phyloP scores from a whole-genome alignment of 2,888 invertebrate genomes.

The Drosophila pseudotalamancana region DNA sequence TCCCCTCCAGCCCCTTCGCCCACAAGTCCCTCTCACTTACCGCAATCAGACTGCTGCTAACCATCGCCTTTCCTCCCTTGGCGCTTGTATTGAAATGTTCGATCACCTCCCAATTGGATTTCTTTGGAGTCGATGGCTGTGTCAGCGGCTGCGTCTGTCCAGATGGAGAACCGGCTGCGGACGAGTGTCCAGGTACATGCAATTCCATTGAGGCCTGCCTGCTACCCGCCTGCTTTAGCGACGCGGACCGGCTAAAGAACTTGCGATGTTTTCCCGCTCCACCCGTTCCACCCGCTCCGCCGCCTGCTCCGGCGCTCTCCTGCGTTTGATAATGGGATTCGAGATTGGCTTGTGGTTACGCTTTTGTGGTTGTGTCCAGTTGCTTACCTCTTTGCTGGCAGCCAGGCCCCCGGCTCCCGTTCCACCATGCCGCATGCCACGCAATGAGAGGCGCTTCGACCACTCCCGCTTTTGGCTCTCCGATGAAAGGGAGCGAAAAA shows the following conservation, averaged over 20 bases:
- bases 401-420: slow-evolving; percentile 85
- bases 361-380: slow-evolving; percentile 18
- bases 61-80: slow-evolving; percentile 87
- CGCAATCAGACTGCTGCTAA: slow-evolving; percentile 87
- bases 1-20: not conserved
- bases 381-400: slow-evolving; percentile 82
- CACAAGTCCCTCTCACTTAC: slow-evolving; percentile 83
- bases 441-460: slow-evolving; percentile 90
- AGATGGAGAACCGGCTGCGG: slow-evolving; percentile 43
- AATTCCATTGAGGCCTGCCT: slow-evolving; percentile 82
- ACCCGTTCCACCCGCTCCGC: not conserved
- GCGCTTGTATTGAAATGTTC: slow-evolving; percentile 91
- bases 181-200: slow-evolving; percentile 74
- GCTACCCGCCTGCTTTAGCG: slow-evolving; percentile 85
- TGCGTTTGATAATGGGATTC: slow-evolving; percentile 8
- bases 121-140: slow-evolving; percentile 88
- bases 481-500: slow-evolving; percentile 88
- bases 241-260: slow-evolving; percentile 86
- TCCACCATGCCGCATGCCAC: slow-evolving; percentile 87
- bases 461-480: slow-evolving; percentile 89
- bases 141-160: slow-evolving; percentile 81
- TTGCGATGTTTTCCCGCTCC: slow-evolving; percentile 69
- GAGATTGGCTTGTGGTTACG: slow-evolving; percentile 1
- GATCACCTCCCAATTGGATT: slow-evolving; percentile 96
- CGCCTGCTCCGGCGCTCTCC: slow-evolving; percentile 14